Evolutionary conservation across 64 coral and sea anemone genomes (phyloP).

Genomic region (Actinia equina): DNA sequence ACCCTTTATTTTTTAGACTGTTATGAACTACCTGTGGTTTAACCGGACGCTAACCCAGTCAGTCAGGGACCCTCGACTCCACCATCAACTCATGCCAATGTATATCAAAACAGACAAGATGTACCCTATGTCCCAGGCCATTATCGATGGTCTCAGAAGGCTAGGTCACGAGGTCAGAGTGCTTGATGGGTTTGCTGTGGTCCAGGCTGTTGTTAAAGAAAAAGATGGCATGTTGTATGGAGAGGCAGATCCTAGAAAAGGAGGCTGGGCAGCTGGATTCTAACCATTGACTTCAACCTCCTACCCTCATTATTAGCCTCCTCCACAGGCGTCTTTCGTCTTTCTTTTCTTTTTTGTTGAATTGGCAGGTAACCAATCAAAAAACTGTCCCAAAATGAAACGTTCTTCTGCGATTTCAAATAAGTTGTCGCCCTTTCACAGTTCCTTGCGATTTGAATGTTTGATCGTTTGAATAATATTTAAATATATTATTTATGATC

Average conservation of each 20-base stretch:
- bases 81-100: constrained; percentile 82
- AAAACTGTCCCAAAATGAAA: no score
- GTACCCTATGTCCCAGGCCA: constrained; percentile 22
- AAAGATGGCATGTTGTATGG: constrained; percentile 65
- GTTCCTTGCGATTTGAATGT: no score
- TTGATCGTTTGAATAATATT: no score
- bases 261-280: constrained; percentile 71
- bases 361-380: no score
- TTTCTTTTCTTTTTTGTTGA: no score
- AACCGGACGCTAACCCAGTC: constrained; percentile 57
- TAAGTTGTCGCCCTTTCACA: no score
- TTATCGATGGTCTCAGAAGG: constrained; percentile 56
- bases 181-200: constrained; percentile 32
- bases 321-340: no score
- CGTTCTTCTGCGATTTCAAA: no score
- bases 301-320: not conserved
- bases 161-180: constrained; percentile 54
- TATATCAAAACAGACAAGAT: constrained; percentile 52
- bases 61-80: constrained; percentile 61
- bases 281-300: not conserved
- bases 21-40: constrained; percentile 91
- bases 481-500: no score
- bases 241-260: constrained; percentile 71
- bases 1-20: constrained; percentile 19
- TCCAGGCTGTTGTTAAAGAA: constrained; percentile 65